Evolutionary conservation across 2,888 invertebrate genomes (phyloP).

Genomic region (Clunio marinus): DNA sequence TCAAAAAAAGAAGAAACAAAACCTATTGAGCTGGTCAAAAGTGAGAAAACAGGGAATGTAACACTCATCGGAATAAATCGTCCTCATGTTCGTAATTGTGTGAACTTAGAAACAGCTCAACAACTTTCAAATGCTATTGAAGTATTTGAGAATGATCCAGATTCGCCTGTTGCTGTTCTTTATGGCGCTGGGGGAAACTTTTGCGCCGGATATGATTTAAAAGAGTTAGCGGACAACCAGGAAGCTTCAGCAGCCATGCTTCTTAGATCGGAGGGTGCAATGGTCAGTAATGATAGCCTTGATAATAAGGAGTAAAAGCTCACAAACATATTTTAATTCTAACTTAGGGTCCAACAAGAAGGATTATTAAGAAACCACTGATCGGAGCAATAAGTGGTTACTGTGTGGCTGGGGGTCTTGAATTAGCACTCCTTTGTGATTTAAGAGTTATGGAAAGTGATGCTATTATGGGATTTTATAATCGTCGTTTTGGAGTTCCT

Average conservation of each 20-base stretch:
- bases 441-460: slow-evolving; percentile 81
- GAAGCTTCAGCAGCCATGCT: slow-evolving; percentile 49
- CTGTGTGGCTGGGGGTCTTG: slow-evolving; percentile 86
- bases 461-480: slow-evolving; percentile 80
- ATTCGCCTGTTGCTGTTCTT: slow-evolving; percentile 68
- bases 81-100: slow-evolving; percentile 75
- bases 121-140: slow-evolving; percentile 68
- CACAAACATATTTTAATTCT: background rate
- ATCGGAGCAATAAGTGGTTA: slow-evolving; percentile 88
- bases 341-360: slow-evolving; percentile 60
- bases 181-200: slow-evolving; percentile 92
- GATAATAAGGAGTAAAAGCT: background rate
- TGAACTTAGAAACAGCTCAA: slow-evolving; percentile 65
- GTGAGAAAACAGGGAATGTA: slow-evolving; percentile 61
- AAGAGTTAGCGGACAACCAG: slow-evolving; percentile 60
- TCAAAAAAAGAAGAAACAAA: slow-evolving; percentile 22
- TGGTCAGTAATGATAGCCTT: too few relatives aligned
- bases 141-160: slow-evolving; percentile 72
- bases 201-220: slow-evolving; percentile 86
- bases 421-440: slow-evolving; percentile 88
- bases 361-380: slow-evolving; percentile 75
- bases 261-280: slow-evolving; percentile 52
- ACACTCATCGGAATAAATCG: slow-evolving; percentile 84
- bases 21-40: slow-evolving; percentile 46
- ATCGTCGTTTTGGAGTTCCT: slow-evolving; percentile 84